Base-by-base conservation (phyloP, 2,888 invertebrate species). In the Lobophora halterata region DNA sequence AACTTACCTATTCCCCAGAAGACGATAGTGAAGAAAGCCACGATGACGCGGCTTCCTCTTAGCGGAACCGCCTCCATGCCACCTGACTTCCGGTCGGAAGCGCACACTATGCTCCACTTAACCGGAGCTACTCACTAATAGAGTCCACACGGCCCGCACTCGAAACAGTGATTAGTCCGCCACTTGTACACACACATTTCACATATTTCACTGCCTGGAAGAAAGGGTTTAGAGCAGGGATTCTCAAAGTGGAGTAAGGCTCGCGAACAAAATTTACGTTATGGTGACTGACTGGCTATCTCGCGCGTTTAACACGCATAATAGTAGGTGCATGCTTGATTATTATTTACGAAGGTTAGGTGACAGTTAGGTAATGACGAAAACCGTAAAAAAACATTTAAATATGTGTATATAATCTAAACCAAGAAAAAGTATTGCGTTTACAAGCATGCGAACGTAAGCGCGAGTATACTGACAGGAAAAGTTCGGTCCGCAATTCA, bases 1-100 rank as follows among this genome's bases (percentile, higher is more conserved):
- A 12, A 71, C 85, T 82, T 54, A 87, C 86, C 86, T 71, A 86
- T 82, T 53, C 82, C 82, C 85, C 85, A 86, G 51, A 86, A 81
- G 45, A 79, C 71, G 9, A 79, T 79, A 51, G 80, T 77, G 57
- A 85, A 75, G 65, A 86, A 82, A 28, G 79, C 86, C 79, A 85
- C 82, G 47, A 79, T 68, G 58, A 83, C 74, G 75, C 81, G 85
- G 76, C 81, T 77, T 48, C 77, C 75, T 33, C 66, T 65, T 25
- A 76, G 65, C 49, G 73, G 77, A 48, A 71, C 61, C 61, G 77
- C 65, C 82, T 78, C 81, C 85, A 85, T 83, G 49, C 69, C 77
- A 70, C 71, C 52, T 62, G 69, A 61, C 68, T 65, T 62, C 50
- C 63, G 61, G 52, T 53, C 63, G 46, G 58, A 58, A 46, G 47